Evolutionary conservation across 2,113 vertebrate genomes (phyloP).

Genomic region (Gasterosteus nipponicus): DNA sequence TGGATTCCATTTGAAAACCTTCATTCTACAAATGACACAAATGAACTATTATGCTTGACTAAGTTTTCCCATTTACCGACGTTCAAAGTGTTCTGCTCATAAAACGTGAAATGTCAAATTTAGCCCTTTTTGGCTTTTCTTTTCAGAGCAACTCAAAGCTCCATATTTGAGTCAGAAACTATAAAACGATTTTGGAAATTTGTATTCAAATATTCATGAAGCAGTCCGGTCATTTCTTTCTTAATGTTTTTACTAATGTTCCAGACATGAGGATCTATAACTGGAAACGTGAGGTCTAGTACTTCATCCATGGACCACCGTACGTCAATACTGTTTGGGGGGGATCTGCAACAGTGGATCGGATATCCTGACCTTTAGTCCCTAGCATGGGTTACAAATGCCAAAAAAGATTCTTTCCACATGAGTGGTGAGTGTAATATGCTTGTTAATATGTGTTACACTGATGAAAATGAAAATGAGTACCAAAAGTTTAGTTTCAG

Average conservation of each 20-base stretch:
- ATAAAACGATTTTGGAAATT: too few relatives aligned
- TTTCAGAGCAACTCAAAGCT: too few relatives aligned
- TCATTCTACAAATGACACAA: neutral
- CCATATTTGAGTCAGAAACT: too few relatives aligned
- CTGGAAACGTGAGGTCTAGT: neutral
- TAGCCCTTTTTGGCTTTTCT: too few relatives aligned
- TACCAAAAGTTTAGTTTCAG: slow-evolving; percentile 5
- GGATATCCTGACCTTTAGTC: neutral
- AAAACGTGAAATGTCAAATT: neutral
- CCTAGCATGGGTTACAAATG: neutral
- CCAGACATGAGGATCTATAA: neutral
- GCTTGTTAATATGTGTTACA: neutral
- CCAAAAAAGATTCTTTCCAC: neutral
- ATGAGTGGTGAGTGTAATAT: neutral
- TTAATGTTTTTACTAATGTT: neutral
- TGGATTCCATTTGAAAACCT: neutral
- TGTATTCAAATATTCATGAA: too few relatives aligned
- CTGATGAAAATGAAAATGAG: slow-evolving; percentile 29
- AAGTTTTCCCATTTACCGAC: neutral
- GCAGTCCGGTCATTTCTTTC: too few relatives aligned
- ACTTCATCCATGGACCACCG: neutral
- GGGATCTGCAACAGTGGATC: neutral
- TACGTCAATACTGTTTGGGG: neutral
- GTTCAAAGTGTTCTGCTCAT: neutral
- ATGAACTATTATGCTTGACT: neutral